These are phyloP conservation scores for Drosophila histrio DNA, from an alignment of 2,888 invertebrate genomes.

Conservation along the genomic window DNA sequence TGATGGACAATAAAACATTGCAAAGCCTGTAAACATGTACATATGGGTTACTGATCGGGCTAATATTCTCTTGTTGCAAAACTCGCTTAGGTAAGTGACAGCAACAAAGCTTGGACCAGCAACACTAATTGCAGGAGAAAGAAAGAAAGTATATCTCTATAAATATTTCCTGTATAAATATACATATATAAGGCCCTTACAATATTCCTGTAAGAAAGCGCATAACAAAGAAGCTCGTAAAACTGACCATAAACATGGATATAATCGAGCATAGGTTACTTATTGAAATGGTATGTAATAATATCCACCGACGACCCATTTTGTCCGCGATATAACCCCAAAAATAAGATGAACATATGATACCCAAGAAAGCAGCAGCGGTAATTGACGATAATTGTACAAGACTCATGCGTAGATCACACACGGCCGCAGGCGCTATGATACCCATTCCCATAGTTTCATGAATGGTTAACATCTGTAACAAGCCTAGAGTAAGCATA, in stretches of 20 bases:
- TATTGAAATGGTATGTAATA: slow-evolving; percentile 54
- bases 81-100: slow-evolving; percentile 64
- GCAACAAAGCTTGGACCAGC: slow-evolving; percentile 64
- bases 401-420: slow-evolving; percentile 58
- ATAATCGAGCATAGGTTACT: slow-evolving; percentile 46
- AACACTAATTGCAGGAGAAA: slow-evolving; percentile 39
- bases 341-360: slow-evolving; percentile 60
- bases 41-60: slow-evolving; percentile 52
- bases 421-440: slow-evolving; percentile 51
- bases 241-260: slow-evolving; percentile 64
- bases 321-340: slow-evolving; percentile 68
- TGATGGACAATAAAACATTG: slow-evolving; percentile 60
- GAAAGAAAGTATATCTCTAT: too few relatives aligned
- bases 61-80: slow-evolving; percentile 55
- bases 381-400: slow-evolving; percentile 37
- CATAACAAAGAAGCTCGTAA: slow-evolving; percentile 49
- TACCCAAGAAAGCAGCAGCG: slow-evolving; percentile 57
- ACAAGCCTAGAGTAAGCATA: slow-evolving; percentile 55
- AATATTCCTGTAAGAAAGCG: slow-evolving; percentile 68
- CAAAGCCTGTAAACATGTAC: slow-evolving; percentile 66
- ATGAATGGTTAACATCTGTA: slow-evolving; percentile 60
- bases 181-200: slow-evolving; percentile 44
- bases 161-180: too few relatives aligned
- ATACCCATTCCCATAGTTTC: slow-evolving; percentile 72
- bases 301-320: slow-evolving; percentile 59